Evolutionary conservation across 2,113 vertebrate species (phyloP).

Genomic region (Amphiprion ocellaris): DNA sequence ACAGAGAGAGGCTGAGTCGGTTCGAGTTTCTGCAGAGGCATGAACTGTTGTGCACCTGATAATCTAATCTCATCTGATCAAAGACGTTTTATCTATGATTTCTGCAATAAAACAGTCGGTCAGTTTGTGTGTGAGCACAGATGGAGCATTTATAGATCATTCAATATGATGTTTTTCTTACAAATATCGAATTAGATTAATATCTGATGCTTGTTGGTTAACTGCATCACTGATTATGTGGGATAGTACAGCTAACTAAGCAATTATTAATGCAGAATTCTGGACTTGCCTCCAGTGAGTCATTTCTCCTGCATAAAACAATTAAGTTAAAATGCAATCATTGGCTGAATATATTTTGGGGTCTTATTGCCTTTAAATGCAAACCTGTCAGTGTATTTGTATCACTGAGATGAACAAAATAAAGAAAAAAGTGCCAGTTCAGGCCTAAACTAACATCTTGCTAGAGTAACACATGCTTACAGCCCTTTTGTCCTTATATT

Average conservation of each 20-base stretch:
- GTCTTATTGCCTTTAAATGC: neutral
- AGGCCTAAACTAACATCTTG: no score
- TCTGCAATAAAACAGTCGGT: neutral
- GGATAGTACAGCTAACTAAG: neutral
- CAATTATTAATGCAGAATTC: neutral
- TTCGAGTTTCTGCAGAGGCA: no score
- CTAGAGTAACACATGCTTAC: no score
- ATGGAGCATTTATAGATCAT: no score
- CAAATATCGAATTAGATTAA: neutral
- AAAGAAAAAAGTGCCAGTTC: no score
- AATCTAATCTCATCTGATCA: constrained; percentile 10
- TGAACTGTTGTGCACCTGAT: neutral
- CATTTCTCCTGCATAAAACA: neutral
- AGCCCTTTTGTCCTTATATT: no score
- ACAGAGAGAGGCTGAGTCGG: constrained; percentile 3
- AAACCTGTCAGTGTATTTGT: neutral
- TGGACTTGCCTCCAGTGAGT: neutral
- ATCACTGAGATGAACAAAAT: no score
- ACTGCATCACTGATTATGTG: neutral
- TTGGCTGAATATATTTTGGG: neutral
- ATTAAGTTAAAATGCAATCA: neutral
- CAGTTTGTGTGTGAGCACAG: no score
- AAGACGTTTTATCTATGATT: neutral
- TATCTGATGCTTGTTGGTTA: neutral
- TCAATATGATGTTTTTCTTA: no score